Conservation (phyloP, 2,113 vertebrate species). For the Triplophysa tibetana region DNA sequence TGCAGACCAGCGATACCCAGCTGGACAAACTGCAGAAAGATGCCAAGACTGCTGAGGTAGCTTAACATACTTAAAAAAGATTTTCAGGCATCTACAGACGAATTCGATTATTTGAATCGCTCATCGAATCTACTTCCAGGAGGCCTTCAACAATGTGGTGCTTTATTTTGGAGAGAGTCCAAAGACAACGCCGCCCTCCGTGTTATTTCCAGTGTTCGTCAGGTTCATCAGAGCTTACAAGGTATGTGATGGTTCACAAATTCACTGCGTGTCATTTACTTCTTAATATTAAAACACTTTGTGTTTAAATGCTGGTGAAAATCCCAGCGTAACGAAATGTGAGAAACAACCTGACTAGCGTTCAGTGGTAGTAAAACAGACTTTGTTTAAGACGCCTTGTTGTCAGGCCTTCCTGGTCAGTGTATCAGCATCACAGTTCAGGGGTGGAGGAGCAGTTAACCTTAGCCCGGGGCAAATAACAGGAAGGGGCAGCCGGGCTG, state of each 20-base stretch:
- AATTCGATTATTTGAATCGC: background rate
- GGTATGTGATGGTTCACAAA: conserved; percentile 70
- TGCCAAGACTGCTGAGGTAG: conserved; percentile 87
- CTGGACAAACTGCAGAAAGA: conserved; percentile 93
- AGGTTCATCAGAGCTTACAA: conserved; percentile 95
- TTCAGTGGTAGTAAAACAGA: no score
- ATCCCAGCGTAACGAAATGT: no score
- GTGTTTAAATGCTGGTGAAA: no score
- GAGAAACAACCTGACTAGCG: no score
- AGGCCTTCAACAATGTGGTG: conserved; percentile 92
- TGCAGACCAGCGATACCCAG: conserved; percentile 80
- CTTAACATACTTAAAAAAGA: background rate
- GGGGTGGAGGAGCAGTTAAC: conserved; percentile 20
- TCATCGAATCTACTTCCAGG: conserved; percentile 72
- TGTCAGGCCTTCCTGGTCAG: background rate
- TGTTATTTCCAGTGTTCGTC: conserved; percentile 96
- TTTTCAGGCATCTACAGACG: background rate
- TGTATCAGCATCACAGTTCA: background rate
- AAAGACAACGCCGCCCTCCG: conserved; percentile 92
- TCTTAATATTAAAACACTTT: no score
- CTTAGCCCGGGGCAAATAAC: conserved; percentile 64
- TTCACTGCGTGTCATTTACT: background rate
- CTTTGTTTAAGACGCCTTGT: no score
- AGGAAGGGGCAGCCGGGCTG: conserved; percentile 77
- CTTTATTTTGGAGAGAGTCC: conserved; percentile 93